These are phyloP conservation scores for Colius striatus DNA, from an alignment of 2,113 vertebrate species.

Conservation along the genomic window DNA sequence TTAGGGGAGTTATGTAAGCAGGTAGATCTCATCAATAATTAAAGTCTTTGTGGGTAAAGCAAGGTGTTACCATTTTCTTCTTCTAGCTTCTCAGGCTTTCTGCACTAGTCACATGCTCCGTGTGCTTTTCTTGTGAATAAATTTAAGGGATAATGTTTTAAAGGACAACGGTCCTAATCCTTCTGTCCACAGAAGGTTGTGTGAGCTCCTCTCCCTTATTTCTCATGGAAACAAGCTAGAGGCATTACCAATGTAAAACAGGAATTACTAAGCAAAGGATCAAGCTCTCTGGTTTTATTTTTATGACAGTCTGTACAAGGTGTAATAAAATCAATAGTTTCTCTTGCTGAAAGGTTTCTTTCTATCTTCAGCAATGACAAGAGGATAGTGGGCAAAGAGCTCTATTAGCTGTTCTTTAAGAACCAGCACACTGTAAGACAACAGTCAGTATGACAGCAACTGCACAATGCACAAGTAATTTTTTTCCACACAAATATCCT, in stretches of 20 bases:
- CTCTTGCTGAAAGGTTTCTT: conserved; percentile 10
- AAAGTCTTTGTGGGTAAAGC: not conserved
- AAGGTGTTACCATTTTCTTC: not conserved
- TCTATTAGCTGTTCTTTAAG: conserved; percentile 24
- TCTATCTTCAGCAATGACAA: conserved; percentile 29
- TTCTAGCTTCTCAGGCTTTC: not conserved
- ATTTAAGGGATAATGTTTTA: not conserved
- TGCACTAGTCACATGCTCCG: not conserved
- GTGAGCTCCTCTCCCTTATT: not conserved
- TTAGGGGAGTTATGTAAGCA: not conserved
- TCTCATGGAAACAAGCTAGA: not conserved
- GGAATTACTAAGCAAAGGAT: not conserved
- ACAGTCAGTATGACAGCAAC: conserved; percentile 7
- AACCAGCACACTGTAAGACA: conserved; percentile 32
- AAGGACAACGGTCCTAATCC: not conserved
- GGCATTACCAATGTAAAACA: not conserved
- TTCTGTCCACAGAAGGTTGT: not conserved
- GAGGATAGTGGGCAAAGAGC: conserved; percentile 4
- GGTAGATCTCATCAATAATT: conserved; percentile 45
- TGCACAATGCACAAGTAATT: not conserved
- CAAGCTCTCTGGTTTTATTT: not conserved
- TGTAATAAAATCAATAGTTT: conserved; percentile 44
- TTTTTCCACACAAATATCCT: conserved; percentile 11
- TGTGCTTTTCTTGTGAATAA: not conserved
- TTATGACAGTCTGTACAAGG: not conserved